Evolutionary conservation across 2,113 vertebrate genomes (phyloP).

Genomic region (Brienomyrus brachyistius): DNA sequence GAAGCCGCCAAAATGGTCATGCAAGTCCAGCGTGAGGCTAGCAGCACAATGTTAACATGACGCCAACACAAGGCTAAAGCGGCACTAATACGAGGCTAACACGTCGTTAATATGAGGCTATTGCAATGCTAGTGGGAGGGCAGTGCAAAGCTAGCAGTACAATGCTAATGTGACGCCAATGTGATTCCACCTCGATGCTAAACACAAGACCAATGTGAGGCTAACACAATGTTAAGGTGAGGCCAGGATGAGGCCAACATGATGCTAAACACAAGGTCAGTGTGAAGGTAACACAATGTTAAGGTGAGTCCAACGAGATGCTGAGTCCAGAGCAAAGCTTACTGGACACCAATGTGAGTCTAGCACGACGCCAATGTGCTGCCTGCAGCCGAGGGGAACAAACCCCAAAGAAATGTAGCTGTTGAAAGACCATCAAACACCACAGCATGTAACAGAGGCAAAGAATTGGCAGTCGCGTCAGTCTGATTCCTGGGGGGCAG

Average conservation of each 20-base stretch:
- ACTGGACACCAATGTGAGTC: neutral
- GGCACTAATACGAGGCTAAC: neutral
- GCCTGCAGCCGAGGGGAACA: neutral
- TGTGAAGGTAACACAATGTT: neutral
- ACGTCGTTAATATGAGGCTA: neutral
- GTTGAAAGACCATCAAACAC: neutral
- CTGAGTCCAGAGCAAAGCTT: neutral
- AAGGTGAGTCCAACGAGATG: neutral
- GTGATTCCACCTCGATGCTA: neutral
- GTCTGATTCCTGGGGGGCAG: neutral
- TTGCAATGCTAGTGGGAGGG: neutral
- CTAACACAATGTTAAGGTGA: neutral
- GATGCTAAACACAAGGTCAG: neutral
- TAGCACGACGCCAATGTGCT: neutral
- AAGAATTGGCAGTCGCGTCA: neutral
- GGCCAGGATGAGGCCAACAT: neutral
- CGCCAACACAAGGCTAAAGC: neutral
- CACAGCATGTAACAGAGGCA: neutral
- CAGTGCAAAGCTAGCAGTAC: neutral
- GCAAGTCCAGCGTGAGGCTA: neutral
- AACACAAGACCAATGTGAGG: neutral
- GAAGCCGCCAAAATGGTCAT: neutral
- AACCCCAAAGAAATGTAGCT: neutral
- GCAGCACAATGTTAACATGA: neutral
- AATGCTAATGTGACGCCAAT: neutral